A percentile compares a stretch with the other conserved stretches of the same genome.
Conservation (phyloP, 2,113 vertebrate genomes). For the Spea bombifrons region DNA sequence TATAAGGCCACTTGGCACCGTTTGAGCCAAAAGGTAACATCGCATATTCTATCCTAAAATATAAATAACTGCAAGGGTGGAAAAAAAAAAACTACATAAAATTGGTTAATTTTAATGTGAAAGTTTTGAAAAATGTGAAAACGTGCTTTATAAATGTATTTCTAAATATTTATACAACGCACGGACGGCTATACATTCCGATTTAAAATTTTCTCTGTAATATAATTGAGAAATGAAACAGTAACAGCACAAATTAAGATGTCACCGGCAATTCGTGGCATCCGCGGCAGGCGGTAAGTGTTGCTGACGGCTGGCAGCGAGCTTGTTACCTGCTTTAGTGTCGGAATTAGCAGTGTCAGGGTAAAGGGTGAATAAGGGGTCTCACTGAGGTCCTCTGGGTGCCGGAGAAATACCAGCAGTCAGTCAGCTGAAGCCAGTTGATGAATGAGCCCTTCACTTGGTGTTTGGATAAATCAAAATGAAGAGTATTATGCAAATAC, state of each 20-base stretch:
- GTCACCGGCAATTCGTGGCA: slow-evolving; percentile 89
- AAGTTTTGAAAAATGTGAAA: no score
- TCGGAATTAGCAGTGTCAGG: slow-evolving; percentile 55
- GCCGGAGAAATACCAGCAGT: slow-evolving; percentile 66
- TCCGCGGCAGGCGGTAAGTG: slow-evolving; percentile 65
- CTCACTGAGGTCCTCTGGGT: slow-evolving; percentile 52
- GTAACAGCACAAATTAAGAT: slow-evolving; percentile 79
- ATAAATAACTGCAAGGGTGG: no score
- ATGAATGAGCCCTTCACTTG: slow-evolving; percentile 69
- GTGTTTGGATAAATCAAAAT: slow-evolving; percentile 22
- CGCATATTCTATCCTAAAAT: no score
- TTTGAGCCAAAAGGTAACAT: no score
- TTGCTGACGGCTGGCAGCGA: slow-evolving; percentile 55
- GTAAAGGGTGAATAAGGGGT: slow-evolving; percentile 21
- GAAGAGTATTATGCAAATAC: slow-evolving; percentile 38
- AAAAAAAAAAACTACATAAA: no score
- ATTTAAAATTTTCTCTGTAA: slow-evolving; percentile 83
- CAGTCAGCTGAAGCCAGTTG: slow-evolving; percentile 69
- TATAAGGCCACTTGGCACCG: no score
- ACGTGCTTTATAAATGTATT: no score
- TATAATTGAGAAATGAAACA: slow-evolving; percentile 73
- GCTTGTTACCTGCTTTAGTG: slow-evolving; percentile 53
- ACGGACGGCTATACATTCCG: slow-evolving; percentile 80
- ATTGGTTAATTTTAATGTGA: no score
- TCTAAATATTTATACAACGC: slow-evolving; percentile 51